Percentiles rank a stretch among this genome's conserved stretches.
These are phyloP conservation scores for Gryon sp. DNA, from an alignment of 1,140 invertebrate species.

Conservation along the genomic window DNA sequence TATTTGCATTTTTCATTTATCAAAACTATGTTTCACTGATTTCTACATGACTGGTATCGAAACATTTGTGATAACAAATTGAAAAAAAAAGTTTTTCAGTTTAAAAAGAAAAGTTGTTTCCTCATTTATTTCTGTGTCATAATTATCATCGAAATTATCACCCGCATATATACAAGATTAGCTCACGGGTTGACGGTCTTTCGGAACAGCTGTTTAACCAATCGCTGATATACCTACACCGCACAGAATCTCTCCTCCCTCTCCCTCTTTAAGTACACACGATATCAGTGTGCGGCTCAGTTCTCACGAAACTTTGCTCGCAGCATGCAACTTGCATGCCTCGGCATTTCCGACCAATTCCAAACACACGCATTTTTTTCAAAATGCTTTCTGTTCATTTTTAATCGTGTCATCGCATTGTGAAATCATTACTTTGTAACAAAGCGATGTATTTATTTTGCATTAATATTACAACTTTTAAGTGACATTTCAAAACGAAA, in stretches of 20 bases:
- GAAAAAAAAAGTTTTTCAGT: no score
- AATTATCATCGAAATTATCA: conserved; percentile 9
- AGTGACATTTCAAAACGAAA: conserved; percentile 8
- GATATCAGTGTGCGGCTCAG: conserved; percentile 56
- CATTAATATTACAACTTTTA: neutral
- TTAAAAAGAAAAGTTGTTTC: no score
- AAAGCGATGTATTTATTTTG: conserved; percentile 10
- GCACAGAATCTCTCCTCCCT: conserved; percentile 37
- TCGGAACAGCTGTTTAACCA: conserved; percentile 43
- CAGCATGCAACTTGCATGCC: no score
- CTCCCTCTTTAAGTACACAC: conserved; percentile 33
- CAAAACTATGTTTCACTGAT: no score
- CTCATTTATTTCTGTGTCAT: neutral
- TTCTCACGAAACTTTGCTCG: conserved; percentile 61
- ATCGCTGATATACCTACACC: conserved; percentile 37
- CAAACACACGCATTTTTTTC: conserved; percentile 4
- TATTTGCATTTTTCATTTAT: no score
- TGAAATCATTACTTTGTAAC: no score
- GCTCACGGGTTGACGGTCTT: conserved; percentile 39
- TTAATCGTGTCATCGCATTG: no score
- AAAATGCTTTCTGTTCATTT: conserved; percentile 13
- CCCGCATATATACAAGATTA: conserved; percentile 19
- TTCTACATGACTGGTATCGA: no score
- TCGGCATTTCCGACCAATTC: conserved; percentile 22
- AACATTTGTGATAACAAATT: no score